Conservation (phyloP, 1,140 invertebrate species). For the Drosophila sechellia region DNA sequence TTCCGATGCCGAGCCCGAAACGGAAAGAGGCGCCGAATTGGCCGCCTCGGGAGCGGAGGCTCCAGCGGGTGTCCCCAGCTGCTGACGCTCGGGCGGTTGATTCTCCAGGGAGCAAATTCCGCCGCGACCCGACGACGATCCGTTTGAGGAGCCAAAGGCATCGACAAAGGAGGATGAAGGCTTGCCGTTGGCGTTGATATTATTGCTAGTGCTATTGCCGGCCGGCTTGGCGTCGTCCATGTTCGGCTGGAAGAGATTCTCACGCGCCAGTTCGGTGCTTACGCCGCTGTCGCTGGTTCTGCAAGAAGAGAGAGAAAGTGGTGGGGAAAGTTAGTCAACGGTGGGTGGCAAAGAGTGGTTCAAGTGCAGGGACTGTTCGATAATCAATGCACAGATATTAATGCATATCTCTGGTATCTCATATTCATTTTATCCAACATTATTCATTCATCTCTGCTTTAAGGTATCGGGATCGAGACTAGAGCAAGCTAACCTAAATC, state of each 20-base stretch:
- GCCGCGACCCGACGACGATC: constrained; percentile 26
- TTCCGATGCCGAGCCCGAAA: constrained; percentile 30
- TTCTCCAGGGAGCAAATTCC: constrained; percentile 67
- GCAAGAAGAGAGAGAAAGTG: constrained; percentile 72
- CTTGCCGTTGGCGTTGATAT: constrained; percentile 11
- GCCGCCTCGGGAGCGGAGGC: constrained; percentile 22
- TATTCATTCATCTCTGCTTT: too few species aligned
- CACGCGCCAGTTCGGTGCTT: constrained; percentile 75
- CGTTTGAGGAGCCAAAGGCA: constrained; percentile 8
- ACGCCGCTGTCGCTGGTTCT: constrained; percentile 60
- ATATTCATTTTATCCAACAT: too few species aligned
- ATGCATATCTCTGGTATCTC: too few species aligned
- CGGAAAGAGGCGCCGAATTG: constrained; percentile 17
- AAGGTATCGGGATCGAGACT: too few species aligned
- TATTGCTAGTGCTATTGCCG: constrained; percentile 33
- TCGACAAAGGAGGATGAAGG: constrained; percentile 19
- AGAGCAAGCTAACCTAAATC: constrained; percentile 6
- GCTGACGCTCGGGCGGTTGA: constrained; percentile 40
- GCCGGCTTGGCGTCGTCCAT: constrained; percentile 75
- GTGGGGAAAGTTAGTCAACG: constrained; percentile 70
- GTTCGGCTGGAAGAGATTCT: constrained; percentile 82
- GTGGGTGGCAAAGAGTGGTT: constrained; percentile 15
- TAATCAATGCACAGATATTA: neutral
- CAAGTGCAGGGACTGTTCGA: neutral
- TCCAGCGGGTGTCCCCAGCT: constrained; percentile 17